A percentile compares a stretch with the other conserved stretches of the same genome.
Conservation (phyloP, 2,888 invertebrate species). For the Calameuta filiformis region DNA sequence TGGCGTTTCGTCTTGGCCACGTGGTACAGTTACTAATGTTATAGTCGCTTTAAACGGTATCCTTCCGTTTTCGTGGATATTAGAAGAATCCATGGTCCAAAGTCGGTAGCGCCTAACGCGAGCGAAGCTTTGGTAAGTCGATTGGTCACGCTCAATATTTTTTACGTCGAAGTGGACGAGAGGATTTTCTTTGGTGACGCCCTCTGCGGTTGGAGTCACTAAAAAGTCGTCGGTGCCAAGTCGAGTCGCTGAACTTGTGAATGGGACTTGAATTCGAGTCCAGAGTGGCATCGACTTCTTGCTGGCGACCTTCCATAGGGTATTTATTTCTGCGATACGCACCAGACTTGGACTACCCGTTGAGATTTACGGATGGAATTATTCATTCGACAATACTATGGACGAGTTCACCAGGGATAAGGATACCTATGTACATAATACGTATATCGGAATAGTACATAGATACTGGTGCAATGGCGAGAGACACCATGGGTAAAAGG, state of each 20-base stretch:
- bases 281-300: background rate
- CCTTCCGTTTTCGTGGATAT: background rate
- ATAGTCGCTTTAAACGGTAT: background rate
- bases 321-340: background rate
- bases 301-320: background rate
- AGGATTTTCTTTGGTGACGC: background rate
- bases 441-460: background rate
- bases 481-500: background rate
- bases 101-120: background rate
- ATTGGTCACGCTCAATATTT: background rate
- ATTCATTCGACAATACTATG: background rate
- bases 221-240: slow-evolving; percentile 13
- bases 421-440: background rate
- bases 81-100: background rate
- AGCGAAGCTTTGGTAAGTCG: background rate
- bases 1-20: slow-evolving; percentile 4
- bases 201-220: slow-evolving; percentile 12
- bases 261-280: slow-evolving; percentile 9
- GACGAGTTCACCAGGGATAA: background rate
- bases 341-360: background rate
- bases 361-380: background rate
- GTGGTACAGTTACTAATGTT: background rate
- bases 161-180: background rate
- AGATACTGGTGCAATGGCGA: background rate
- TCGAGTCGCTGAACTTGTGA: slow-evolving; percentile 17